Base-by-base conservation (phyloP, 2,797 vertebrate species). In the Phataginus tricuspis region DNA sequence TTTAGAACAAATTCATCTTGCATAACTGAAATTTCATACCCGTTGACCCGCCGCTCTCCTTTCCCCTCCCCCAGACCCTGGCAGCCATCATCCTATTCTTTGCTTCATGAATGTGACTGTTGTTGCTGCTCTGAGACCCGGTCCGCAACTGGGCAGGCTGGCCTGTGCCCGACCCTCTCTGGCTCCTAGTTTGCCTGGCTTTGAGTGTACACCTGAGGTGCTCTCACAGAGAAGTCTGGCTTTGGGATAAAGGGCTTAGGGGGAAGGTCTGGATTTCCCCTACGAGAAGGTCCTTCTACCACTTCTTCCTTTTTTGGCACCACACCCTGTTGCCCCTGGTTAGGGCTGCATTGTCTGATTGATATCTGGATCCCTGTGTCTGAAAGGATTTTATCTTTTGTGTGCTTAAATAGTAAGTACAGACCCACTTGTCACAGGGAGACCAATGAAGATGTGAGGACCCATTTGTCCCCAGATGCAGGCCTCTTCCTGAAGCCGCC, bases 91-190 rank as follows among this genome's bases (percentile, higher is more conserved):
- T n/a, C 29, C 72, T 49, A 3, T 37, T 79, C 82, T 83, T 51
- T 4, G 68, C 83, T 39, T 69, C 16, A 0, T 83, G 84, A 69
- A 53, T 45, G 37, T 42, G 61, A 42, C 69, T 77, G 0, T 23
- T 8, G 16, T 55, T 77, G 23, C 25, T 74, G 12, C 25, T 66
- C 71, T 13, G 69, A 68, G 23, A 68, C 49, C n/a, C 21, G 2
- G 11, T 39, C 31, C 25, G 64, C 42, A 7, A 0, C 3, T 6
- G 7, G 51, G 19, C 4, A 1, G 12, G n/a, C 63, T n/a, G 29
- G 0, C 0, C 57, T 31, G 27, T 23, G 29, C 74, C 49, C 25
- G 51, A 12, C 25, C 25, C 29, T 74, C 21, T 23, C n/a, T 2
- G 5, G 68, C 29, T 59, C 77, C 66, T 83, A 14, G 27, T 51